Conservation (phyloP, 1,140 invertebrate genomes). For the Homarus americanus region DNA sequence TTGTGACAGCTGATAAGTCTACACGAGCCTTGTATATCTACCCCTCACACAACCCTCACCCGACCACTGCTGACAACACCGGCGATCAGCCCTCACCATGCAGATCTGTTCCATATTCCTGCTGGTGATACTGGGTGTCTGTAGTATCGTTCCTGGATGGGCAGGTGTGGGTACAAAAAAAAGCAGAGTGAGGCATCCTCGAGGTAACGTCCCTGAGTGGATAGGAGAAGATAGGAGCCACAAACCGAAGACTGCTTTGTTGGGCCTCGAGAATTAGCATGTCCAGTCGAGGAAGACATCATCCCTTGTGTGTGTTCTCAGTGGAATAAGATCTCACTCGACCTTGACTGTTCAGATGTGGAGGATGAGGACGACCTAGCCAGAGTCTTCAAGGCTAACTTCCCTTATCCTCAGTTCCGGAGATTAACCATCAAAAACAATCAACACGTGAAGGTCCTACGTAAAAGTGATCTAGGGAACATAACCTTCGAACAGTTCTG, state of each 20-base stretch:
- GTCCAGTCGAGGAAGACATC: slow-evolving; percentile 13
- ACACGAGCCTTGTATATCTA: no score
- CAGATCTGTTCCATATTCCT: not conserved
- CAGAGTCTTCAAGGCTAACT: slow-evolving; percentile 1
- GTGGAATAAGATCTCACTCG: not conserved
- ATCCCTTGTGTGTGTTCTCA: not conserved
- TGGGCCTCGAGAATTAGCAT: not conserved
- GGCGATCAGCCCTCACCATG: no score
- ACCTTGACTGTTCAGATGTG: slow-evolving; percentile 34
- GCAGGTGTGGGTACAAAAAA: no score
- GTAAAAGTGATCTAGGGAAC: not conserved
- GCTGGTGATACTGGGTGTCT: not conserved
- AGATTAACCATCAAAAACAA: not conserved
- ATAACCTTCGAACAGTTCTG: not conserved
- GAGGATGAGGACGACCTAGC: not conserved
- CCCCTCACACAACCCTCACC: no score
- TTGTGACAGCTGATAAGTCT: no score
- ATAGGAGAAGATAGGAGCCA: not conserved
- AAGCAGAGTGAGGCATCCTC: no score
- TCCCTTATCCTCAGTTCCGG: not conserved
- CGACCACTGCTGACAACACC: no score
- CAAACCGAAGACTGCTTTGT: not conserved
- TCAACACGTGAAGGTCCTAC: not conserved
- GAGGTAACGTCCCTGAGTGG: no score
- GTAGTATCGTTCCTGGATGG: no score